A percentile compares a stretch with the other conserved stretches of the same genome.
These are phyloP conservation scores for Hypolimnas misippus DNA, from an alignment of 2,888 invertebrate species.

Conservation along the genomic window DNA sequence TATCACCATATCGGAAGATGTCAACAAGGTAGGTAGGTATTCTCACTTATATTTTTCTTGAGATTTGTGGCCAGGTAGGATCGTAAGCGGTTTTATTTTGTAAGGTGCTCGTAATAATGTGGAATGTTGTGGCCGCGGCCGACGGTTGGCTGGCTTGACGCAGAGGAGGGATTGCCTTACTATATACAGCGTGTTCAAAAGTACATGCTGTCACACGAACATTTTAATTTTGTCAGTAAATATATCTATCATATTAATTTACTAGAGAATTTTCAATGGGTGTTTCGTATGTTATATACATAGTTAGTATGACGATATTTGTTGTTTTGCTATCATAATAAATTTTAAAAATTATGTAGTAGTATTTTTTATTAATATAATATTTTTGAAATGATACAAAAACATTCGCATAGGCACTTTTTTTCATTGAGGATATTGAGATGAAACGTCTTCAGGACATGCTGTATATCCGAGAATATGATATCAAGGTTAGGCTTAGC, in stretches of 20 bases:
- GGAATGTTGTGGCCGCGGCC: conserved; percentile 70
- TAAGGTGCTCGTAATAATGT: conserved; percentile 73
- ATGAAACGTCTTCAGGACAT: conserved; percentile 48
- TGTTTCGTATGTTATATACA: neutral
- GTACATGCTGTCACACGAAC: neutral
- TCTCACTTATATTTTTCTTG: conserved; percentile 54
- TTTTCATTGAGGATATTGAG: neutral
- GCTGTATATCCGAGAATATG: conserved; percentile 78
- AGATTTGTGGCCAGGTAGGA: conserved; percentile 69
- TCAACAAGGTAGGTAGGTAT: conserved; percentile 66
- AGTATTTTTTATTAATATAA: neutral
- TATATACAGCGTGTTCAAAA: conserved; percentile 57
- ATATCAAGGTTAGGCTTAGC: conserved; percentile 84
- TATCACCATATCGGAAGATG: conserved; percentile 58
- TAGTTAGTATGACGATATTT: too few relatives aligned
- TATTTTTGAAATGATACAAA: neutral
- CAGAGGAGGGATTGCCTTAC: conserved; percentile 51
- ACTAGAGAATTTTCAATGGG: neutral
- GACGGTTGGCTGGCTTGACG: conserved; percentile 56
- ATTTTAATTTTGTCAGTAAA: neutral
- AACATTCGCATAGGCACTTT: neutral
- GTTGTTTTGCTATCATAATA: neutral
- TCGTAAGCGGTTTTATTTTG: conserved; percentile 75
- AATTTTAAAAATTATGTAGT: neutral
- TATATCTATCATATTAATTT: neutral